Evolutionary conservation across 2,888 invertebrate genomes (phyloP).

Genomic region (Hirudinaria manillensis): DNA sequence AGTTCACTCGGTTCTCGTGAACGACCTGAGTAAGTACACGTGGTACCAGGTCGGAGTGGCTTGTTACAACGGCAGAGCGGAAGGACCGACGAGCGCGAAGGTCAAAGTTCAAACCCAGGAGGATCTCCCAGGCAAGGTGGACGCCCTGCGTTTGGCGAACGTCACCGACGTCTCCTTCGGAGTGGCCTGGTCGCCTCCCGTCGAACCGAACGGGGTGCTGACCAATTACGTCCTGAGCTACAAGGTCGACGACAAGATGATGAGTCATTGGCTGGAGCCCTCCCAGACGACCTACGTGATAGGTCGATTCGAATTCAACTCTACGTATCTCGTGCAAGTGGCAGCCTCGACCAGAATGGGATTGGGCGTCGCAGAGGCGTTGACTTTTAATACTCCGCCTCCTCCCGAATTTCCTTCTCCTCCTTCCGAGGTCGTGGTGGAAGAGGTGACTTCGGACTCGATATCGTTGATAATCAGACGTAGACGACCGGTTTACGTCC

Average conservation of each 20-base stretch:
- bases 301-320: neutral
- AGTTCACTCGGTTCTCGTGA: neutral
- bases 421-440: neutral
- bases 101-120: constrained; percentile 3
- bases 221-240: neutral
- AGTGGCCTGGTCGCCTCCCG: neutral
- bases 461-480: neutral
- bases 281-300: neutral
- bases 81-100: neutral
- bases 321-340: neutral
- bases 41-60: neutral
- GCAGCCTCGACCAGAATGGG: neutral
- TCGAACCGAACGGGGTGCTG: neutral
- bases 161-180: neutral
- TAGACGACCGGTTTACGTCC: neutral
- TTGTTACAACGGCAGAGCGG: neutral
- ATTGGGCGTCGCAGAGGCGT: neutral
- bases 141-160: neutral
- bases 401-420: neutral
- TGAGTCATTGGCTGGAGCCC: constrained; percentile 1
- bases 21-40: neutral
- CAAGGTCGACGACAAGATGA: neutral
- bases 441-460: neutral
- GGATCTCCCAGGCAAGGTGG: neutral
- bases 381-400: neutral